Base-by-base conservation (phyloP, 1,140 invertebrate species). In the Gonatopus flavifemur region DNA sequence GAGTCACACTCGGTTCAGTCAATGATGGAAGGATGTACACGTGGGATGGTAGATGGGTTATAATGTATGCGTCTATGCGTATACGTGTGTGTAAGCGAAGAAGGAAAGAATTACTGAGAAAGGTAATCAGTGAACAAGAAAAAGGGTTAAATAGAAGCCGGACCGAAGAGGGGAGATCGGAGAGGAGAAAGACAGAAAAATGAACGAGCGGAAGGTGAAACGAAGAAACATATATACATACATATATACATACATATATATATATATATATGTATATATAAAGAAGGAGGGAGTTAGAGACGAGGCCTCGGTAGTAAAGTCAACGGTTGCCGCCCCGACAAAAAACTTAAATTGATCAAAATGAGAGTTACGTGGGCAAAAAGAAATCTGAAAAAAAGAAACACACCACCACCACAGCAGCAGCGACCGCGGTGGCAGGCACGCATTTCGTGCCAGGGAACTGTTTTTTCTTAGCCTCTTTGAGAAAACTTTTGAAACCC, bases 281-380 rank as follows among this genome's bases (percentile, higher is more conserved):
- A 38, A 44, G 25, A 22, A 39, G 41, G 22, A 41, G 28, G 28
- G 32, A 52, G 16, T 33, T 31, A 48, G 41, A 59, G 57, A 68
- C 62, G 62, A 60, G 58, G 52, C 63, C 38, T 56, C 47, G 59
- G 57, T 59, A 60, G 59, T 62, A 64, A 64, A 72, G 64, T 69
- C 65, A 68, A 67, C 59, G 59, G 61, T 57, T 69, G 61, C 62
- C 62, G 67, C 58, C 58, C 55, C 40, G 39, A 49, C 54, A 70
- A 70, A 72, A 73, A 72, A 65, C 45, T 48, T 39, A 69, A 72
- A 72, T 72, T 72, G 63, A 61, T 61, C 59, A 49, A 74, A 72
- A 71, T 70, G 63, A 70, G 69, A 64, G 57, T 67, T 66, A 62
- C 68, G 61, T 65, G 67, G 50, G 68, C 55, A 70, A 70, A 72